Base-by-base conservation (phyloP, 1,140 invertebrate species). In the Bombus breviceps region DNA sequence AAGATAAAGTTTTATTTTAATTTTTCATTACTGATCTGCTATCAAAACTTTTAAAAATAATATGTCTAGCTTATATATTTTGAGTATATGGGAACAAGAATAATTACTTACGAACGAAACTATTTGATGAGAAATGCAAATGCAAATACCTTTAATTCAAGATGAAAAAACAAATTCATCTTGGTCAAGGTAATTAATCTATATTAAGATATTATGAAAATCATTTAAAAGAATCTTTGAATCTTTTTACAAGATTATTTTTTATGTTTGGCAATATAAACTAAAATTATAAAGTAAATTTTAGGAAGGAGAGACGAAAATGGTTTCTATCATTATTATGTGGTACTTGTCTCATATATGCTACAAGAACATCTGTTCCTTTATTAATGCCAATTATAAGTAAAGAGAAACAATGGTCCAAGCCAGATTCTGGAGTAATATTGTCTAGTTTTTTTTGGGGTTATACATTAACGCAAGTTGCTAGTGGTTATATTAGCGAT, bases 391-490 rank as follows among this genome's bases (percentile, higher is more conserved):
- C 97, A 25, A 94, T 96, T 13, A 96, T 97, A 85, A 96, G 97
- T 53, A 95, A 96, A 87, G 97, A 97, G 86, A 96, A 96, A 92
- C 95, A 96, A 66, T 97, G 97, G 97, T 97, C 96, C 89, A 97
- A 97, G 94, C 96, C 97, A 47, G 96, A 97, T 88, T 96, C 97
- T 32, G 97, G 97, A 6, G 96, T 96, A 4, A 96, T 97, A 71
- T 91, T 98, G 18, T 97, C 97, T 10, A 97, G 96, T 47, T 98
- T 98, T 91, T 98, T 98, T 91, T 98, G 97, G 97, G 97, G 97
- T 75, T 98, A 98, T 88, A 97, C 96, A 1, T 92, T 97, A 72
- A 97, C 97, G 0, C 97, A 97, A 93, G 96, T 97, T 95, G 92
- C 97, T 73, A 97, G 97, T 72, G 97, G 97, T 25, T 97, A 97